Percentiles rank a stretch among this genome's conserved stretches.
These are phyloP conservation scores for Melanchra persicariae DNA, from an alignment of 2,888 invertebrate species.

Conservation along the genomic window DNA sequence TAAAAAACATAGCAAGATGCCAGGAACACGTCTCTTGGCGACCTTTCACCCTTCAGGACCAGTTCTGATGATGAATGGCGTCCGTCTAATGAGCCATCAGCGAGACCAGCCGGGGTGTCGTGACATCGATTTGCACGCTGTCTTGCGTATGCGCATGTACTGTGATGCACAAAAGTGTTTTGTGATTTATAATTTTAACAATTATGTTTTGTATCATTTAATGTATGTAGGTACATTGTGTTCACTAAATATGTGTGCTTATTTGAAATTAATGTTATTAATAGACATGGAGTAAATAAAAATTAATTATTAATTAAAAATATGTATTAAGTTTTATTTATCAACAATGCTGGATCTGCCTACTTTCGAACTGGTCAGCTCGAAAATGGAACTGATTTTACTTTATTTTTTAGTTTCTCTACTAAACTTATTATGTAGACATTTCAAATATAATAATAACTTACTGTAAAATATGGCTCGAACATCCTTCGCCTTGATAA, in stretches of 20 bases:
- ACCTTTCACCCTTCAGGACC: slow-evolving; percentile 73
- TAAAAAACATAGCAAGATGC: slow-evolving; percentile 19
- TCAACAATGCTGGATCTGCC: neutral
- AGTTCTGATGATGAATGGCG: slow-evolving; percentile 77
- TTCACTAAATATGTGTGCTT: too few species aligned
- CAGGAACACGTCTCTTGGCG: slow-evolving; percentile 60
- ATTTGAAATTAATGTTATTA: too few species aligned
- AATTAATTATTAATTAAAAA: too few species aligned
- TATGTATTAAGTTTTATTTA: too few species aligned
- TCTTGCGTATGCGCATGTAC: slow-evolving; percentile 67
- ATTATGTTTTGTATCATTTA: too few species aligned
- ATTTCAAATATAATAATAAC: neutral
- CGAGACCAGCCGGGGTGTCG: slow-evolving; percentile 63
- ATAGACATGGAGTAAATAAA: too few species aligned
- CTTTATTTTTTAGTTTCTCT: neutral
- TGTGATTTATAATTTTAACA: neutral
- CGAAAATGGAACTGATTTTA: neutral
- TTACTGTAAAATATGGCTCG: neutral
- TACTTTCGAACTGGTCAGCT: neutral
- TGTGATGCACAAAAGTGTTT: slow-evolving; percentile 43
- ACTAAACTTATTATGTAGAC: neutral
- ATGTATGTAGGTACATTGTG: too few species aligned
- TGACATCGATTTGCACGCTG: slow-evolving; percentile 75
- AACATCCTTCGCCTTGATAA: slow-evolving; percentile 13
- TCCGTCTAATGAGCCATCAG: slow-evolving; percentile 73